phyloP scores from a whole-genome alignment of 2,888 invertebrate genomes.

The Agonopterix arenella region DNA sequence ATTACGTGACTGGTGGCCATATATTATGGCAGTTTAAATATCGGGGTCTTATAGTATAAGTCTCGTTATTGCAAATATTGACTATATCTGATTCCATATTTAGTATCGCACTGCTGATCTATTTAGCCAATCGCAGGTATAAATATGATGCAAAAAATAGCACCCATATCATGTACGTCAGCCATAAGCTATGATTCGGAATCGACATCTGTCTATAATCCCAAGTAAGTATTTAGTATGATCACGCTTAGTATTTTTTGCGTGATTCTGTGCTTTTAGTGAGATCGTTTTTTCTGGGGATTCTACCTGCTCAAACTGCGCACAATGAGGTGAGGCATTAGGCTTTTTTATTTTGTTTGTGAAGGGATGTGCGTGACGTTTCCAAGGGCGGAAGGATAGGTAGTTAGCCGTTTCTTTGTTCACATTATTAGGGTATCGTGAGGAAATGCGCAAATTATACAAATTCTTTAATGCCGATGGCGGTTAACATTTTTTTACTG shows the following conservation, averaged over 20 bases:
- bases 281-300: slow-evolving; percentile 34
- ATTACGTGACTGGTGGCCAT: too few relatives aligned
- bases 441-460: slow-evolving; percentile 59
- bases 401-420: slow-evolving; percentile 49
- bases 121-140: too few relatives aligned
- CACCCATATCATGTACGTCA: slow-evolving; percentile 45
- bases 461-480: slow-evolving; percentile 26
- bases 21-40: too few relatives aligned
- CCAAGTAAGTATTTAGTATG: slow-evolving; percentile 44
- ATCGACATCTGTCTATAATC: slow-evolving; percentile 66
- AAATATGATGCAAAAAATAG: slow-evolving; percentile 22
- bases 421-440: slow-evolving; percentile 49
- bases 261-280: slow-evolving; percentile 37
- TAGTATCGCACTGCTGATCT: too few relatives aligned
- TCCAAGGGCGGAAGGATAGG: slow-evolving; percentile 70
- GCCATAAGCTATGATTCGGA: slow-evolving; percentile 37
- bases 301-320: slow-evolving; percentile 59
- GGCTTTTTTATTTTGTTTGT: slow-evolving; percentile 47
- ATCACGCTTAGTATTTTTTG: slow-evolving; percentile 65
- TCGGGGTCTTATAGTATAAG: too few relatives aligned
- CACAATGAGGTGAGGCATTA: slow-evolving; percentile 49
- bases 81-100: too few relatives aligned
- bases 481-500: too few relatives aligned
- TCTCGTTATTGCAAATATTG: too few relatives aligned
- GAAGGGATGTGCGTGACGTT: slow-evolving; percentile 68